Evolutionary conservation across 2,888 invertebrate genomes (phyloP).

Genomic region (Tetragnatha montana): DNA sequence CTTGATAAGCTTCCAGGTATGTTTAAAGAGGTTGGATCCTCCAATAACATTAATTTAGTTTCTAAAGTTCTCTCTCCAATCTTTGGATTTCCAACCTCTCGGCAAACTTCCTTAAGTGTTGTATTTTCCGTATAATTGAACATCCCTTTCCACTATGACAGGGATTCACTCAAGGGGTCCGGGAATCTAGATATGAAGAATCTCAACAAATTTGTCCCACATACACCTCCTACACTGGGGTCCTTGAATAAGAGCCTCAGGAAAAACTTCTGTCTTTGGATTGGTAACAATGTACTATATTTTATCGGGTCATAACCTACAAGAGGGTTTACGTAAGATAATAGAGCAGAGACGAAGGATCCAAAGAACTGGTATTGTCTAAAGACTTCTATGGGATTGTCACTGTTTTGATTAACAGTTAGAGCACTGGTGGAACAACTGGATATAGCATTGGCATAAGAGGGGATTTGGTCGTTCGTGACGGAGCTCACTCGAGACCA

Average conservation of each 20-base stretch:
- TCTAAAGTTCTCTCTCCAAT: neutral
- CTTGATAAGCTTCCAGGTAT: slow-evolving; percentile 10
- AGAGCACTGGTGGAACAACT: neutral
- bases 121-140: neutral
- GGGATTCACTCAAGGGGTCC: slow-evolving; percentile 15
- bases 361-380: slow-evolving; percentile 12
- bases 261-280: neutral
- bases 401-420: slow-evolving; percentile 9
- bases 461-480: slow-evolving; percentile 8
- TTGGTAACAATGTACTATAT: neutral
- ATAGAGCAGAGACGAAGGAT: neutral
- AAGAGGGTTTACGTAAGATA: neutral
- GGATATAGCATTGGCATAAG: slow-evolving; percentile 9
- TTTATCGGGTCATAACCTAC: neutral
- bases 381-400: neutral
- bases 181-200: slow-evolving; percentile 23
- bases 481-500: slow-evolving; percentile 3
- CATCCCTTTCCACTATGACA: slow-evolving; percentile 19
- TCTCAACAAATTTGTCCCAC: slow-evolving; percentile 25
- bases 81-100: neutral
- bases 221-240: slow-evolving; percentile 29
- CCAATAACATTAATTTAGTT: neutral
- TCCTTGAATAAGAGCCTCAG: slow-evolving; percentile 1
- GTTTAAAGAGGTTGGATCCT: neutral
- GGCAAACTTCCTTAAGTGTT: neutral